phyloP scores from a whole-genome alignment of 2,113 vertebrate genomes.

The Vicugna pacos region DNA sequence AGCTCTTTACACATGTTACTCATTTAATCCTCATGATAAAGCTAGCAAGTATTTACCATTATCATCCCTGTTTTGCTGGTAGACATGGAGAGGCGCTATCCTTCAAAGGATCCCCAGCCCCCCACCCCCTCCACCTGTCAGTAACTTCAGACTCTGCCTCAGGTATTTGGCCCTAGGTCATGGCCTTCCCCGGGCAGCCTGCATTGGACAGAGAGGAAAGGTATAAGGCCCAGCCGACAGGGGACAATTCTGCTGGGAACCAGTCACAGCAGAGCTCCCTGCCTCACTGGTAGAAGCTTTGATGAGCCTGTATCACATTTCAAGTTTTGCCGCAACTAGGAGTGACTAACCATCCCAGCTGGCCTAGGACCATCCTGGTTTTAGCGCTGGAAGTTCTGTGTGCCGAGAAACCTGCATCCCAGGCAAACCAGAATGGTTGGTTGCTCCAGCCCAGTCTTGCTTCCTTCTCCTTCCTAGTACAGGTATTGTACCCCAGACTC shows the following conservation, averaged over 20 bases:
- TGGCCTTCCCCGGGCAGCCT: background rate
- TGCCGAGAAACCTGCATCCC: background rate
- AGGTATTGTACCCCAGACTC: background rate
- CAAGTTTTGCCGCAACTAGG: background rate
- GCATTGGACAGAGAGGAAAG: background rate
- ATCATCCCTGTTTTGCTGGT: background rate
- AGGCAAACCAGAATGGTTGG: background rate
- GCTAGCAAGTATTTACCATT: background rate
- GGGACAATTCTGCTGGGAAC: background rate
- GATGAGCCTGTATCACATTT: background rate
- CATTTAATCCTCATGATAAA: background rate
- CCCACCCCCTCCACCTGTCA: background rate
- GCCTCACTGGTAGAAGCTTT: background rate
- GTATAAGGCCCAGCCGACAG: background rate
- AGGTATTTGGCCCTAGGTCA: background rate
- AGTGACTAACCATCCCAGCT: background rate
- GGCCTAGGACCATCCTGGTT: background rate
- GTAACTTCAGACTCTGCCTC: background rate
- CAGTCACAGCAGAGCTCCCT: background rate
- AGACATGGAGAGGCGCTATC: background rate
- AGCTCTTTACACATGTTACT: background rate
- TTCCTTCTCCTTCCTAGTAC: conserved; percentile 9
- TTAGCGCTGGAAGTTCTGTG: background rate
- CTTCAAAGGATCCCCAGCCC: background rate
- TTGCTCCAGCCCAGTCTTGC: background rate